Conservation (phyloP, 2,113 vertebrate species). For the Scomber japonicus region DNA sequence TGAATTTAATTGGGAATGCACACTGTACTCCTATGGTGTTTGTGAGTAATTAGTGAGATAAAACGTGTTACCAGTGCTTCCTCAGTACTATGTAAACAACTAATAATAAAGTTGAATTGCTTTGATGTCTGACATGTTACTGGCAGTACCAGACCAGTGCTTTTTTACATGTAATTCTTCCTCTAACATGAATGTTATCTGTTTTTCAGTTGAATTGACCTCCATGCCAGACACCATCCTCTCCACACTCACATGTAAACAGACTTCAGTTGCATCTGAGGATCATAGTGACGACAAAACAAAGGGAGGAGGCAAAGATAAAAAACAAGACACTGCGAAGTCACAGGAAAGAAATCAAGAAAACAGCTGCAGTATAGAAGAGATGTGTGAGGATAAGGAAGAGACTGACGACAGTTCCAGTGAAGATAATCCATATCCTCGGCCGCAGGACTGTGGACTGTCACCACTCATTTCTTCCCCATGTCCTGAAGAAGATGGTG, state of each 20-base stretch:
- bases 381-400: not conserved
- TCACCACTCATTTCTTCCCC: not conserved
- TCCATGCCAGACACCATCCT: slow-evolving; percentile 34
- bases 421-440: not conserved
- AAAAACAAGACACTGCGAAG: not conserved
- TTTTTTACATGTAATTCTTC: not conserved
- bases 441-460: not conserved
- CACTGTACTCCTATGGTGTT: no score
- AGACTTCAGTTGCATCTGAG: not conserved
- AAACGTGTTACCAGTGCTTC: no score
- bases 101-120: no score
- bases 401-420: not conserved
- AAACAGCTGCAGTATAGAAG: not conserved
- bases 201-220: slow-evolving; percentile 22
- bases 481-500: not conserved
- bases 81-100: no score
- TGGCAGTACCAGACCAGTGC: no score
- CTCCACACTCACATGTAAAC: slow-evolving; percentile 5
- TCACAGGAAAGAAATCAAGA: not conserved
- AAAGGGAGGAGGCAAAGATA: not conserved
- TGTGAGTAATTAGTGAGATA: no score
- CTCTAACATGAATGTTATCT: not conserved
- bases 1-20: no score
- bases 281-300: not conserved
- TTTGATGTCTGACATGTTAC: no score